Conservation (phyloP, 2,888 invertebrate genomes). For the Aphrophora alni region DNA sequence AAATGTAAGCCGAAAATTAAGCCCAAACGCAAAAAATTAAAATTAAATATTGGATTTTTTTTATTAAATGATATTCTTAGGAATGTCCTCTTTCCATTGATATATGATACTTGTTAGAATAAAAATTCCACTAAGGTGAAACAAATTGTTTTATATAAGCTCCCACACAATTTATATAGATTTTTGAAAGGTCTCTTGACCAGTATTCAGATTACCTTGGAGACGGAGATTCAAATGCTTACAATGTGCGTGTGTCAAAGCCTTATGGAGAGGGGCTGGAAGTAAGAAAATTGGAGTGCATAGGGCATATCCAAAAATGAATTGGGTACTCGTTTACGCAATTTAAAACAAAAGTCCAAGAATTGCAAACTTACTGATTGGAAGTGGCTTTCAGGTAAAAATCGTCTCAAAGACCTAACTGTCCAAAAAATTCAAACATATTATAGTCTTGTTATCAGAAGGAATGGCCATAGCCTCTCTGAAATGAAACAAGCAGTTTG, state of each 20-base stretch:
- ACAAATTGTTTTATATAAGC: too few relatives aligned
- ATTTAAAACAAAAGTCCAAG: background rate
- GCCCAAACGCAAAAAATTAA: too few relatives aligned
- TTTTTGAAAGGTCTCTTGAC: background rate
- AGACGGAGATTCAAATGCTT: constrained; percentile 25
- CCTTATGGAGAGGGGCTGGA: constrained; percentile 9
- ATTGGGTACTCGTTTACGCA: constrained; percentile 3
- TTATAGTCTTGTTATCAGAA: constrained; percentile 26
- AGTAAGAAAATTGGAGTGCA: constrained; percentile 3
- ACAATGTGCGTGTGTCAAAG: constrained; percentile 12
- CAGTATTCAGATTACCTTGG: constrained; percentile 12
- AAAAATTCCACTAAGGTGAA: too few relatives aligned
- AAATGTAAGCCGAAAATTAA: too few relatives aligned
- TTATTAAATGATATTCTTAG: too few relatives aligned
- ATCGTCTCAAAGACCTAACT: background rate
- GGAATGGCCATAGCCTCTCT: constrained; percentile 17
- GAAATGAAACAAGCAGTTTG: constrained; percentile 20
- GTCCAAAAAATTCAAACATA: constrained; percentile 25
- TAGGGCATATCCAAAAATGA: constrained; percentile 7
- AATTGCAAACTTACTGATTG: constrained; percentile 15
- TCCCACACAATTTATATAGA: too few relatives aligned
- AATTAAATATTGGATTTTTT: background rate
- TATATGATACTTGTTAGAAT: too few relatives aligned
- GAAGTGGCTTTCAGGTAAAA: constrained; percentile 2
- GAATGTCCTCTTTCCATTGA: too few relatives aligned